Conservation (phyloP, 2,113 vertebrate species). For the Nanorana parkeri region DNA sequence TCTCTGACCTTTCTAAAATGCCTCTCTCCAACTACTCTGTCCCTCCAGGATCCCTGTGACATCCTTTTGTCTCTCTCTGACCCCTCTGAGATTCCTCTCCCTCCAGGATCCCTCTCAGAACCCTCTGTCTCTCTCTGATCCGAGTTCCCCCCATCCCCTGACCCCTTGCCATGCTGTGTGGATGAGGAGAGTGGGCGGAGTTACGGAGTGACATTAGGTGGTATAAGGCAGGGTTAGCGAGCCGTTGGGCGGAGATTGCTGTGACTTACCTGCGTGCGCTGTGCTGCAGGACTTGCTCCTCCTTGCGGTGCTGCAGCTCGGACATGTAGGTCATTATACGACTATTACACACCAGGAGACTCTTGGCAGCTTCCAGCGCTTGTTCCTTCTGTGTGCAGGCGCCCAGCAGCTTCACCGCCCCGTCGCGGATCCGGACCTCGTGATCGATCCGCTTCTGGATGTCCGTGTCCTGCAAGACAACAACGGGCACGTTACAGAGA, state of each 20-base stretch:
- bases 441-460: constrained; percentile 92
- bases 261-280: constrained; percentile 71
- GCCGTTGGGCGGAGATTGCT: too few species aligned
- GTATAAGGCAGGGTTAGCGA: too few species aligned
- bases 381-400: constrained; percentile 90
- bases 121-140: neutral
- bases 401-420: constrained; percentile 87
- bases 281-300: constrained; percentile 87
- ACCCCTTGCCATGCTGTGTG: too few species aligned
- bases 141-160: neutral
- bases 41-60: too few species aligned
- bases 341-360: constrained; percentile 86
- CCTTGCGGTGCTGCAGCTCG: constrained; percentile 90
- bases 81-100: too few species aligned
- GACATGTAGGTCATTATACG: constrained; percentile 93
- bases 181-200: too few species aligned
- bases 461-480: constrained; percentile 84
- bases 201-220: too few species aligned
- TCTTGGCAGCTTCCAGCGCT: constrained; percentile 89
- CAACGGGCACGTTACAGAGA: neutral
- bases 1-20: too few species aligned
- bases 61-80: neutral
- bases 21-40: too few species aligned
- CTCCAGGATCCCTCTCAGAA: too few species aligned
- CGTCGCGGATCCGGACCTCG: constrained; percentile 93